These are phyloP conservation scores for Xestoiulus laeticollis DNA, from an alignment of 2,888 invertebrate species.

Conservation along the genomic window DNA sequence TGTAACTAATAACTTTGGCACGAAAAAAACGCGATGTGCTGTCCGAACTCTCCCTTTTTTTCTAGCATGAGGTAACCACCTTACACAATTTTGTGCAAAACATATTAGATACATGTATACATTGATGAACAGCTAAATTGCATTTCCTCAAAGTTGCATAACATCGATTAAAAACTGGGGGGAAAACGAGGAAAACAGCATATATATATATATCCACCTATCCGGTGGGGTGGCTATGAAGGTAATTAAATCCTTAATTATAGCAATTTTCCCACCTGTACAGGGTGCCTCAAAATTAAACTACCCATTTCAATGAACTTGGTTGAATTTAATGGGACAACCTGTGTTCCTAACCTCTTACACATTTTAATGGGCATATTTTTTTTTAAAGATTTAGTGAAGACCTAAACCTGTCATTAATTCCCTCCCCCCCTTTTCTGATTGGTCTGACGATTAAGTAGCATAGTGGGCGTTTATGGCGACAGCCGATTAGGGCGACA, in stretches of 20 bases:
- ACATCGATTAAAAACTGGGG: background rate
- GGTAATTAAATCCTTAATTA: too few relatives aligned
- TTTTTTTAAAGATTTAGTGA: background rate
- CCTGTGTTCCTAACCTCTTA: background rate
- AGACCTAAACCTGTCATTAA: background rate
- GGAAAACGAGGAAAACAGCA: background rate
- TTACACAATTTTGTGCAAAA: background rate
- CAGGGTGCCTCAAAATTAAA: background rate
- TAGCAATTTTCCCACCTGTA: background rate
- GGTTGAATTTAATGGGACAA: too few relatives aligned
- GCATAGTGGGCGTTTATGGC: background rate
- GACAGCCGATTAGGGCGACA: constrained; percentile 13
- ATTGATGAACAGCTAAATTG: background rate
- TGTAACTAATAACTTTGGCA: background rate
- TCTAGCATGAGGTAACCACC: background rate
- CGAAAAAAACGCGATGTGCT: too few relatives aligned
- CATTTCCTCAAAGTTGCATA: background rate
- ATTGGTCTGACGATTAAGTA: background rate
- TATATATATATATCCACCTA: background rate
- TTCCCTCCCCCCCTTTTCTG: background rate
- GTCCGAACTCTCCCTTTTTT: background rate
- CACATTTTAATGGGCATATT: background rate
- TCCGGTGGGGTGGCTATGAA: too few relatives aligned
- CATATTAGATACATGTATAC: background rate
- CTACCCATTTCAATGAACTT: too few relatives aligned